These are phyloP conservation scores for Myopa tessellatipennis DNA, from an alignment of 2,888 invertebrate species.

Conservation along the genomic window DNA sequence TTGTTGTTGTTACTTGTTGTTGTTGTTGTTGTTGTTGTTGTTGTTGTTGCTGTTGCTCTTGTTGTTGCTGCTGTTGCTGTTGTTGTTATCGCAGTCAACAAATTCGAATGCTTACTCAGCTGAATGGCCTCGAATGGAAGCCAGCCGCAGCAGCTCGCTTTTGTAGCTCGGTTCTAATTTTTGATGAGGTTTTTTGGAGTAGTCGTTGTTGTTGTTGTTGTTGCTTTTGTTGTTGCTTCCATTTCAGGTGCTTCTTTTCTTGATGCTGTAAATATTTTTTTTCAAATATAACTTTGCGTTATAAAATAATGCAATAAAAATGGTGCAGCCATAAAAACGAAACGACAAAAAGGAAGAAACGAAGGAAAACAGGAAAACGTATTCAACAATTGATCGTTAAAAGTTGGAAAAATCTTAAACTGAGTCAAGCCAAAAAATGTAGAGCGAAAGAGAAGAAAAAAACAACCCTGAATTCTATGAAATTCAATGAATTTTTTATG, in stretches of 20 bases:
- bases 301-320: too few relatives aligned
- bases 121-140: not conserved
- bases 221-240: constrained; percentile 17
- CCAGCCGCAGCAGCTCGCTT: not conserved
- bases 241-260: constrained; percentile 9
- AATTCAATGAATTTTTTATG: too few relatives aligned
- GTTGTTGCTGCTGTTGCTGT: not conserved
- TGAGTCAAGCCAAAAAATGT: too few relatives aligned
- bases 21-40: not conserved
- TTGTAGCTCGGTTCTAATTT: not conserved
- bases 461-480: too few relatives aligned
- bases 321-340: too few relatives aligned
- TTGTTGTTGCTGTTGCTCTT: not conserved
- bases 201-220: constrained; percentile 1
- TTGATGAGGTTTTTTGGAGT: not conserved
- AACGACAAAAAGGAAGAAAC: not conserved
- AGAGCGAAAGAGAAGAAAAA: too few relatives aligned
- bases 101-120: not conserved
- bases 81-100: not conserved
- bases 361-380: not conserved
- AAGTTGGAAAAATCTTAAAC: too few relatives aligned
- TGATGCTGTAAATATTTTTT: not conserved
- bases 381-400: too few relatives aligned
- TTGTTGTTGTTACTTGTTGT: not conserved
- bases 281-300: too few relatives aligned